These are phyloP conservation scores for Cecropterus lyciades DNA, from an alignment of 1,140 invertebrate genomes.

Conservation along the genomic window DNA sequence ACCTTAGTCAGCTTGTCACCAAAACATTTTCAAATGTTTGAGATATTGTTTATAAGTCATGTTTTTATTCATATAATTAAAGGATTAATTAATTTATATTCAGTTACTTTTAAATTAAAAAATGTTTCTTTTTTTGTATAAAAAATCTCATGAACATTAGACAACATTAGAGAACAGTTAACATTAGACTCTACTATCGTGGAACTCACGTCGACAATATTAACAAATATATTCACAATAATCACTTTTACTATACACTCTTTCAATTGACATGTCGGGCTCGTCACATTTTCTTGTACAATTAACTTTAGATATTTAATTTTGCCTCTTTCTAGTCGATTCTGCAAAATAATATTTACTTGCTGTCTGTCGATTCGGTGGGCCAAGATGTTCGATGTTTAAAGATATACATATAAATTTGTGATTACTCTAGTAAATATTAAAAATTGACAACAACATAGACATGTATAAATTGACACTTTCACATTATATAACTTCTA, in stretches of 20 bases:
- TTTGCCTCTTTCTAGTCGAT: constrained; percentile 47
- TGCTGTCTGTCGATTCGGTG: constrained; percentile 39
- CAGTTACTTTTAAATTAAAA: too few relatives aligned
- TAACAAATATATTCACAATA: constrained; percentile 60
- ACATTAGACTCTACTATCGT: neutral
- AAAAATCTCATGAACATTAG: too few relatives aligned
- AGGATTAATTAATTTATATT: too few relatives aligned
- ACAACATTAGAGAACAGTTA: too few relatives aligned
- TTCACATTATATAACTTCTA: neutral
- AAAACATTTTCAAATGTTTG: too few relatives aligned
- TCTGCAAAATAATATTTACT: constrained; percentile 42
- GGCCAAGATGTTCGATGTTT: constrained; percentile 1
- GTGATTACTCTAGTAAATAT: neutral
- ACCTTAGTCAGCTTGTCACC: too few relatives aligned
- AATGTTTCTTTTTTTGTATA: too few relatives aligned
- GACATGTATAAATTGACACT: neutral
- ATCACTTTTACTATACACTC: constrained; percentile 67
- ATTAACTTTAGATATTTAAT: constrained; percentile 66
- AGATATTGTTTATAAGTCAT: too few relatives aligned
- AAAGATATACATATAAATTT: neutral
- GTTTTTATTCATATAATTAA: too few relatives aligned
- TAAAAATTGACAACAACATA: neutral
- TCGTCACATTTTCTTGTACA: constrained; percentile 73
- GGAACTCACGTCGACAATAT: neutral
- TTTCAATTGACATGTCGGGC: constrained; percentile 80